These are phyloP conservation scores for Opisthocomus hoazin DNA, from an alignment of 2,113 vertebrate genomes.

Conservation along the genomic window DNA sequence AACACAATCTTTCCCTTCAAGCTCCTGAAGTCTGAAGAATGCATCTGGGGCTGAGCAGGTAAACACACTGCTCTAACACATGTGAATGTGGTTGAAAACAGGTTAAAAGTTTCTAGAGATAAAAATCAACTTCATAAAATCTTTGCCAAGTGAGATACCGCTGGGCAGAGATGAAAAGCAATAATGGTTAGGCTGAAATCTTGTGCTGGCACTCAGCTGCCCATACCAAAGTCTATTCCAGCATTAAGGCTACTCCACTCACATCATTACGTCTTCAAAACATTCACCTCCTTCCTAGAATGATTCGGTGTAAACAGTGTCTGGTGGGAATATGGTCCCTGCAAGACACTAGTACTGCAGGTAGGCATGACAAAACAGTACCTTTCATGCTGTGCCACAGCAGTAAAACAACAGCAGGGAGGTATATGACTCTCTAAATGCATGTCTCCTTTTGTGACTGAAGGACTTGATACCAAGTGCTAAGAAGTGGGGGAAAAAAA, in stretches of 20 bases:
- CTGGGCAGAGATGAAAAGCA: background rate
- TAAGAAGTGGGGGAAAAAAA: background rate
- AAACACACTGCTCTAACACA: background rate
- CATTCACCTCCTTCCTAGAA: background rate
- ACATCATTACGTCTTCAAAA: background rate
- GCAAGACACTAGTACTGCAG: background rate
- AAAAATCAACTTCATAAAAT: background rate
- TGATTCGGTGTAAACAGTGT: background rate
- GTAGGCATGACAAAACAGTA: background rate
- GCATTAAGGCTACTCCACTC: background rate
- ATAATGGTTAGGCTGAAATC: background rate
- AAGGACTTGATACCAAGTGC: background rate
- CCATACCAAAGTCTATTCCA: background rate
- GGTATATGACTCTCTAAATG: background rate
- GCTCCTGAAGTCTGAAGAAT: background rate
- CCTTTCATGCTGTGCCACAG: background rate
- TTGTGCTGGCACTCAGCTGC: background rate
- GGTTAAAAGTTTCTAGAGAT: background rate
- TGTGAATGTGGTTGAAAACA: background rate
- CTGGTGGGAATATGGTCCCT: background rate
- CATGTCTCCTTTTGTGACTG: background rate
- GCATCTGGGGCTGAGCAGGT: background rate
- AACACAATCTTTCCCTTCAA: background rate
- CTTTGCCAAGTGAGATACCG: background rate
- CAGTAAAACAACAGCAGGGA: background rate